Evolutionary conservation across 2,113 vertebrate genomes (phyloP), one percentile per base, ranked within the genome.

Genomic region (Carassius carassius): DNA sequence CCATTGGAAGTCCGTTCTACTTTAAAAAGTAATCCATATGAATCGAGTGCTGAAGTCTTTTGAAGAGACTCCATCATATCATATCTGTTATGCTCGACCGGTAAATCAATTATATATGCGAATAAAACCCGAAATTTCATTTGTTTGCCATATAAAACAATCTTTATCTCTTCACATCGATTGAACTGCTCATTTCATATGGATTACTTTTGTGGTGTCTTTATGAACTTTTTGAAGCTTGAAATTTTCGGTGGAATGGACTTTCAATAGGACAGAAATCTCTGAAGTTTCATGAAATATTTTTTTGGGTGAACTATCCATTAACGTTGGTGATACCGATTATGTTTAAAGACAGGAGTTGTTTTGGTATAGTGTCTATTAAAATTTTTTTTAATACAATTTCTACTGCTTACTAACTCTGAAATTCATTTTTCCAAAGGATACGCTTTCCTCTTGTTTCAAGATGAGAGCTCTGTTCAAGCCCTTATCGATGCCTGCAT

Each of bases 391-490:
- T 44, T 44, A 44, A 2, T 6, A 7, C 1, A 44, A 29, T 29
- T 14, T 14, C 29, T 17, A 14, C 7, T 47, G 37, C 8, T 80
- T 49, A 19, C 60, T 81, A 49, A 67, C 16, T 51, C 41, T 67
- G 4, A 65, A 80, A 80, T 65, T 1, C 0, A 5, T 72, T 58
- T 69, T 86, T 60, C 76, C 62, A 83, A 49, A 99, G 98, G 98
- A 89, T 99, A 99, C 74, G 98, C 98, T 84, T 99, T 99, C 94
- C 96, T 99, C 92, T 96, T 99, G 62, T 99, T 99, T 92, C 98
- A 99, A 96, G 98, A 99, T 86, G 98, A 99, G 93, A 99, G 97
- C 93, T 99, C 98, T 65, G 98, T 99, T 74, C 98, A 99, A 94
- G 97, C 98, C 90, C 94, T 99, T 92, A 99, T 99, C 87, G 97